A percentile compares a stretch with the other conserved stretches of the same genome.
phyloP scores from a whole-genome alignment of 2,888 invertebrate species.

The Callosobruchus maculatus region DNA sequence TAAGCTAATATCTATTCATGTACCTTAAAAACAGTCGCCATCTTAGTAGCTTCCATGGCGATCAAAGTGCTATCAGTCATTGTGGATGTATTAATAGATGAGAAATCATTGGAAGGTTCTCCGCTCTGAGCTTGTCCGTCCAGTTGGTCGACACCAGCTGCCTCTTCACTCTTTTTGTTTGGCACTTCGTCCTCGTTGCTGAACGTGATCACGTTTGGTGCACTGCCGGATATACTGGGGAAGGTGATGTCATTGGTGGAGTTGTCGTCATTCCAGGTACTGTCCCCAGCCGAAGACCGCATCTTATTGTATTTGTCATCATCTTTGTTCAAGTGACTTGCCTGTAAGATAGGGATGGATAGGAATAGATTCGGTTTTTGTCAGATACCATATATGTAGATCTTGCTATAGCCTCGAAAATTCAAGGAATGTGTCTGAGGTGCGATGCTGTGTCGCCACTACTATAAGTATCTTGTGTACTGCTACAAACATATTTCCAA shows the following conservation, averaged over 20 bases:
- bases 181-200: constrained; percentile 54
- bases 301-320: constrained; percentile 26
- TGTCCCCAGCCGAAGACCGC: constrained; percentile 48
- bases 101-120: constrained; percentile 41
- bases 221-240: constrained; percentile 75
- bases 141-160: constrained; percentile 28
- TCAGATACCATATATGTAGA: no score
- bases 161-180: constrained; percentile 6
- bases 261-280: constrained; percentile 80
- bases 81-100: constrained; percentile 56
- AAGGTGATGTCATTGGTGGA: constrained; percentile 77
- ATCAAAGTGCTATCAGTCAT: constrained; percentile 70
- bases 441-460: no score
- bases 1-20: no score
- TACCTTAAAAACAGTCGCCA: constrained; percentile 56
- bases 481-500: no score
- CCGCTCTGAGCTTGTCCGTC: constrained; percentile 21
- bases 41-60: constrained; percentile 70
- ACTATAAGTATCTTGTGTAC: no score
- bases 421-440: no score
- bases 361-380: no score
- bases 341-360: constrained; percentile 26
- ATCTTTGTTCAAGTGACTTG: constrained; percentile 57
- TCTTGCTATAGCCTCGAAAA: no score
- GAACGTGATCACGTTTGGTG: constrained; percentile 67